Base-by-base conservation (phyloP, 2,888 invertebrate species). In the Prosapia bicincta region DNA sequence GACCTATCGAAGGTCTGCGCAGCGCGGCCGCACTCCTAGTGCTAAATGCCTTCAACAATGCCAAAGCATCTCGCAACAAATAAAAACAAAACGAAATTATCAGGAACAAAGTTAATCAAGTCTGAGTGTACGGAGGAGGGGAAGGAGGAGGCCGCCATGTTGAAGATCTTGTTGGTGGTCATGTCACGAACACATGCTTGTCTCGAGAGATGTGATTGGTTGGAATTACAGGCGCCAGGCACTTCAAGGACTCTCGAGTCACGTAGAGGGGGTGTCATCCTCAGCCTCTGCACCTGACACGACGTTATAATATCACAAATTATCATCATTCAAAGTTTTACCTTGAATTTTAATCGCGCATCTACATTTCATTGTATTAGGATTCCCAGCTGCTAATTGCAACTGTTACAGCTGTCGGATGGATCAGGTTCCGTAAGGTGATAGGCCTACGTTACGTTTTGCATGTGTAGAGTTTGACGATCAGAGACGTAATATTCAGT, bases 61-160 rank as follows among this genome's bases (percentile, higher is more conserved):
- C 20, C 20, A 54, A 9, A 54, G 54, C 3, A n/a, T 20, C n/a
- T n/a, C 3, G 20, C 54, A 54, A 54, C 54, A 54, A 54, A 54
- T 54, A 54, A 54, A 54, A 54, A 54, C 54, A 54, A 54, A 54
- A 20, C 20, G 20, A 54, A 54, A 20, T 20, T 38, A 38, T 13
- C 54, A 54, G 54, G 20, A 54, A 20, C 54, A n/a, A 54, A 54
- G 54, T 54, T 54, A 54, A 54, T 54, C 54, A 54, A 54, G 67
- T 28, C 15, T 25, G n/a, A 26, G 69, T 28, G 30, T n/a, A 23
- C 28, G 28, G n/a, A 10, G 69, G 69, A 1, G 30, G 69, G 26
- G 28, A 24, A 10, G 30, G 10, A 20, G n/a, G 69, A 32, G 69
- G 69, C 69, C 69, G 69, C 69, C 69, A 69, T 69, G 69, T 69